These are phyloP conservation scores for Loris lydekkerianus DNA, from an alignment of 2,797 vertebrate genomes.

Conservation along the genomic window DNA sequence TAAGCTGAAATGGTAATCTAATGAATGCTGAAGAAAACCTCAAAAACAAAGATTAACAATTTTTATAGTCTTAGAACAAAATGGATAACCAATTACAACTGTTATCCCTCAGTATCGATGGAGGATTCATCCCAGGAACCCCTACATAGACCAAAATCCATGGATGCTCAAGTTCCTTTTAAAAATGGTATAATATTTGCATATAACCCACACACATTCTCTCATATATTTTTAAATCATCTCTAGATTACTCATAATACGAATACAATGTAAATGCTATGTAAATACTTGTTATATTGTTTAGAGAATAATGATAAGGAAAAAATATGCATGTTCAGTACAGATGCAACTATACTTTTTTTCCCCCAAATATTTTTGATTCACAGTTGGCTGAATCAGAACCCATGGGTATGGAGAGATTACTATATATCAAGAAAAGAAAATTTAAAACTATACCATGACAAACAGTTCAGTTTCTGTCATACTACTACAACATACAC, in stretches of 20 bases:
- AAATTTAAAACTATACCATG: not conserved
- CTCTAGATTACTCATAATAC: not conserved
- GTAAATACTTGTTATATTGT: not conserved
- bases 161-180: not conserved
- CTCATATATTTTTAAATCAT: not conserved
- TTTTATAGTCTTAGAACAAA: not conserved
- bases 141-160: not conserved
- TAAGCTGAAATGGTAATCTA: constrained; percentile 3
- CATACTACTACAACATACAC: constrained; percentile 10
- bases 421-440: constrained; percentile 5
- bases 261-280: not conserved
- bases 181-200: not conserved
- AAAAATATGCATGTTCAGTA: not conserved
- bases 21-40: constrained; percentile 15
- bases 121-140: not conserved
- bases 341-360: not conserved
- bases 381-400: not conserved
- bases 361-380: not conserved
- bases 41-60: constrained; percentile 49
- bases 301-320: not conserved
- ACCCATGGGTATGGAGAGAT: not conserved
- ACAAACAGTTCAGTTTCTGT: not conserved
- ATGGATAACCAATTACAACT: not conserved
- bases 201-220: not conserved
- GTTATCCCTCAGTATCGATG: not conserved